Base-by-base conservation (phyloP, 2,888 invertebrate genomes). In the Zootermopsis nevadensis region DNA sequence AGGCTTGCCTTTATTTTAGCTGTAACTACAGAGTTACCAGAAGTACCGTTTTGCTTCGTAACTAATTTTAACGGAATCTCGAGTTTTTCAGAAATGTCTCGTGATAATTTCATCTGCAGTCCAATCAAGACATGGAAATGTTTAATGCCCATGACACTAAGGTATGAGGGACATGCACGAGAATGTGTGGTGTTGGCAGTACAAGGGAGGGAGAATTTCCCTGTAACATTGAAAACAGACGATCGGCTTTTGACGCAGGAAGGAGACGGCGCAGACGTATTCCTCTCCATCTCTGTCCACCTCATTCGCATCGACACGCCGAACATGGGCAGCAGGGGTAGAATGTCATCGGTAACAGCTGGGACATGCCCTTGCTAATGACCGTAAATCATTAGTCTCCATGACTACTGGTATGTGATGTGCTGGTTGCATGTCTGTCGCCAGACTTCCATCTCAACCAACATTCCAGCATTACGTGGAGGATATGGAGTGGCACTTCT, bases 311-410 rank as follows among this genome's bases (percentile, higher is more conserved):
- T 31, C 31, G 55, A 76, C 82, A 76, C 82, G 42, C 76, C 12
- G 76, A 35, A 72, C 81, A 72, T 74, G 72, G 19, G 12, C 53
- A 30, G 48, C 38, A 60, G 27, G 60, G 10, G 79, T 24, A 38
- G 60, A 27, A 12, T 67, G 77, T 82, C 82, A 82, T 82, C 82
- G 69, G 82, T 82, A 82, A 77, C 82, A 82, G 82, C 82, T 82
- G 82, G 82, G 82, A 82, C 82, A 82, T 82, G 77, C 82, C 82
- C 60, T 67, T 67, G 82, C 82, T 82, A 82, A 82, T 82, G 82
- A 77, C 82, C 77, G 77, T 82, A 82, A 82, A 82, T 82, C 82
- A 82, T 77, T 66, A 82, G 42, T 60, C 33, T 30, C 60, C 60
- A 74, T 74, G 74, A 42, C 74, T 74, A 74, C 33, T 38, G n/a